Base-by-base conservation (phyloP, 2,113 vertebrate genomes). In the Tor tambroides region DNA sequence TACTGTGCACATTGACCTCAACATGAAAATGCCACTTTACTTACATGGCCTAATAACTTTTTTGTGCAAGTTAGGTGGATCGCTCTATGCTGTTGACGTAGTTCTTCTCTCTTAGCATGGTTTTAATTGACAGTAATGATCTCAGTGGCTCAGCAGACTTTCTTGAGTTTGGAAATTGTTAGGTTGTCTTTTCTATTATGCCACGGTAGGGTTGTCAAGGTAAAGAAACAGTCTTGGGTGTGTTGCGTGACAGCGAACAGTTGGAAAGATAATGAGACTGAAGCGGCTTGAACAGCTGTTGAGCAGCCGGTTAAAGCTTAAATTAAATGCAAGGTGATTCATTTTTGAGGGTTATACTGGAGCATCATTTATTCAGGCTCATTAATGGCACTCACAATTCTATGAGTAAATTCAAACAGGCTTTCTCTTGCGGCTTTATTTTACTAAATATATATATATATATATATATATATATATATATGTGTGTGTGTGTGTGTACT, bases 191-290 rank as follows among this genome's bases (percentile, higher is more conserved):
- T 86, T 79, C 67, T 49, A 71, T 86, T 85, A 74, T 83, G 51
- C n/a, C 78, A 78, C 14, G 8, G 72, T 59, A 54, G 77, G 41
- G 67, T 23, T 49, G 87, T 89, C 80, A 88, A 89, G 77, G 69
- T 86, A 77, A 72, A 46, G 81, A n/a, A 85, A 80, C 75, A 51
- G 63, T 61, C 59, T 43, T n/a, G 67, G 80, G 59, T 74, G 12
- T 23, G 6, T 72, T 75, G 84, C 76, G 23, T 81, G 80, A 92
- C 67, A 82, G 86, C 28, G 61, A 90, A 82, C 87, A 88, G 89
- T 90, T 89, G 87, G 86, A 86, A 69, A 74, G 87, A 88, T 87
- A 90, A 91, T 88, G 88, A 86, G 89, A 86, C 85, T 86, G 74
- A 80, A 80, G 75, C 21, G 12, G 71, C 65, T 83, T 80, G 82